These are phyloP conservation scores for Cordilura impudica DNA, from an alignment of 2,888 invertebrate species.

Conservation along the genomic window DNA sequence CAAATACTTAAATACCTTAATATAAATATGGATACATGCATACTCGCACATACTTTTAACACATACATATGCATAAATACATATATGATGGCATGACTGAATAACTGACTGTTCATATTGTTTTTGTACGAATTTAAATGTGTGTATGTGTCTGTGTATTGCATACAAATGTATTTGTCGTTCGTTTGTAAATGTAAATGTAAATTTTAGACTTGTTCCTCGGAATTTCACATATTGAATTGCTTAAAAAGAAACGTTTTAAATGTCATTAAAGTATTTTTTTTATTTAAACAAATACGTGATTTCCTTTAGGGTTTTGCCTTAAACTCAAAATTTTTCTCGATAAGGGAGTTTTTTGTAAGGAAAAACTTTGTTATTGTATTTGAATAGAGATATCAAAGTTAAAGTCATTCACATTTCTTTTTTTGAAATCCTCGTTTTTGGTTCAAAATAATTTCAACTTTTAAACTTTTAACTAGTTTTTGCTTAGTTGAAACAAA, in stretches of 20 bases:
- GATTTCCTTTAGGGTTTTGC: no score
- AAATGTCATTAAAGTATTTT: not conserved
- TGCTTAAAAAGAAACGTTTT: not conserved
- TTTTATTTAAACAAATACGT: no score
- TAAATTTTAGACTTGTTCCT: not conserved
- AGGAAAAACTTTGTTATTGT: not conserved
- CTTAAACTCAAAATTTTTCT: no score
- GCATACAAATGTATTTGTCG: not conserved
- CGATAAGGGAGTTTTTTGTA: no score
- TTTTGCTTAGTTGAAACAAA: not conserved
- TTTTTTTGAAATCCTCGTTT: not conserved
- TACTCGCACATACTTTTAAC: not conserved
- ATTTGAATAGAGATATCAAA: slow-evolving; percentile 11
- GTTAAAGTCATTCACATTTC: slow-evolving; percentile 7
- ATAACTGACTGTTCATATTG: not conserved
- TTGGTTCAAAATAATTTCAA: not conserved
- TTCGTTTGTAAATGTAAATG: not conserved
- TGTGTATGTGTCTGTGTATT: not conserved
- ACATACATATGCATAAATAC: not conserved
- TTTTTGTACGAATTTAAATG: not conserved
- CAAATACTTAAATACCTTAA: not conserved
- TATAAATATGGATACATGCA: no score
- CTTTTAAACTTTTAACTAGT: slow-evolving; percentile 24
- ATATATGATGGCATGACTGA: not conserved
- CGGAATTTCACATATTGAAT: not conserved